Evolutionary conservation across 2,888 invertebrate species (phyloP).

Genomic region (Gonocerus acuteangulatus): DNA sequence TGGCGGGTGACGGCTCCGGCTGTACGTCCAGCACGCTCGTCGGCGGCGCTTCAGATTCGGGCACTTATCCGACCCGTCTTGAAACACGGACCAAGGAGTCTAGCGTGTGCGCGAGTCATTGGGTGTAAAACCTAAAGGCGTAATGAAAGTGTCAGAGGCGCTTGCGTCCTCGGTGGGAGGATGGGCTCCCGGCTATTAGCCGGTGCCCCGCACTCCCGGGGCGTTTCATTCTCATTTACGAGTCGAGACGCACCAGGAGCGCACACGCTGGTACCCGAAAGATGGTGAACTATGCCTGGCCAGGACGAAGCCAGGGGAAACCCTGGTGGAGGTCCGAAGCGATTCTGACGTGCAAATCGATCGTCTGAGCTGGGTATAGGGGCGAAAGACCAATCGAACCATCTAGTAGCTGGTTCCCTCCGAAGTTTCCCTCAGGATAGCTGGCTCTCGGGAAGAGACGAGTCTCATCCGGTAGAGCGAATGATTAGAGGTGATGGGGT

Average conservation of each 20-base stretch:
- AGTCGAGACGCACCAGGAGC: slow-evolving; percentile 58
- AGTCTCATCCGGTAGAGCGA: slow-evolving; percentile 66
- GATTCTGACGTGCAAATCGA: slow-evolving; percentile 69
- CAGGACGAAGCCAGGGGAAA: slow-evolving; percentile 65
- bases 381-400: slow-evolving; percentile 40
- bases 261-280: slow-evolving; percentile 63
- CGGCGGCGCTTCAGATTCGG: slow-evolving; percentile 46
- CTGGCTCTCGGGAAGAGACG: slow-evolving; percentile 42
- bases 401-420: slow-evolving; percentile 52
- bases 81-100: slow-evolving; percentile 71
- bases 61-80: slow-evolving; percentile 61
- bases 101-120: slow-evolving; percentile 62
- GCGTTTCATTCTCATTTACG: slow-evolving; percentile 48
- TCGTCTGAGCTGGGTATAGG: slow-evolving; percentile 36
- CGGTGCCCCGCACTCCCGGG: slow-evolving; percentile 56
- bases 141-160: slow-evolving; percentile 55
- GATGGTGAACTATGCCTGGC: slow-evolving; percentile 67
- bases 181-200: slow-evolving; percentile 38
- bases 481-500: slow-evolving; percentile 64
- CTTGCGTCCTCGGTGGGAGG: background rate
- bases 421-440: slow-evolving; percentile 70
- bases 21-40: slow-evolving; percentile 47
- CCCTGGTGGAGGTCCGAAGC: slow-evolving; percentile 64
- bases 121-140: slow-evolving; percentile 56
- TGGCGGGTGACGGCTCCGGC: slow-evolving; percentile 39